A percentile compares a stretch with the other conserved stretches of the same genome.
These are phyloP conservation scores for Drosophila setosimentum DNA, from an alignment of 2,888 invertebrate species.

Conservation along the genomic window DNA sequence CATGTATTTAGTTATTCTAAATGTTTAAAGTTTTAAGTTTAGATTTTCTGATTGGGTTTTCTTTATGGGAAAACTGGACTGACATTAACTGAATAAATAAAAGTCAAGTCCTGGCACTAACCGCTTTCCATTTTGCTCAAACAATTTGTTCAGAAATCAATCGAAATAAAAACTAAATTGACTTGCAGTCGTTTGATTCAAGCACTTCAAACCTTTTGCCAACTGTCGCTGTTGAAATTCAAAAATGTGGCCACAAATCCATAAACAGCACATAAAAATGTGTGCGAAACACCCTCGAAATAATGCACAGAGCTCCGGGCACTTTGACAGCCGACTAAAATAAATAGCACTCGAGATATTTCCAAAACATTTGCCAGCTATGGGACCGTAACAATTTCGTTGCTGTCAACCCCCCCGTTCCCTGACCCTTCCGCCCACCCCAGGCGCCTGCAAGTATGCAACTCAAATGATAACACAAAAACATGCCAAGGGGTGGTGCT, in stretches of 20 bases:
- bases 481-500: constrained; percentile 41
- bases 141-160: constrained; percentile 1
- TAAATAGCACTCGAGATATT: constrained; percentile 80
- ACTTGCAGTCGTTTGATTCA: not conserved
- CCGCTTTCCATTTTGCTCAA: not conserved
- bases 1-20: not conserved
- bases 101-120: not conserved
- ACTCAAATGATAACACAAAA: constrained; percentile 65
- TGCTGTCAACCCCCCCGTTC: not conserved
- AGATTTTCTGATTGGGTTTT: not conserved
- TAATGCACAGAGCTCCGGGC: constrained; percentile 19
- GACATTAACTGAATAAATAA: not conserved
- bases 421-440: not conserved
- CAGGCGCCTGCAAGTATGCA: constrained; percentile 66
- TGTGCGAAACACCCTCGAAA: constrained; percentile 50
- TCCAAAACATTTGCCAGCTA: constrained; percentile 79
- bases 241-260: constrained; percentile 20
- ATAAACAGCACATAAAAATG: constrained; percentile 31
- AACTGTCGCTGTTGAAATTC: not conserved
- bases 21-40: not conserved
- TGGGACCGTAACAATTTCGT: constrained; percentile 60
- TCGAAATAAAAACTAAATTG: constrained; percentile 9
- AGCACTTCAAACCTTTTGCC: not conserved
- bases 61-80: too few species aligned
- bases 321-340: constrained; percentile 66